These are phyloP conservation scores for Nephila pilipes DNA, from an alignment of 1,140 invertebrate genomes.

Conservation along the genomic window DNA sequence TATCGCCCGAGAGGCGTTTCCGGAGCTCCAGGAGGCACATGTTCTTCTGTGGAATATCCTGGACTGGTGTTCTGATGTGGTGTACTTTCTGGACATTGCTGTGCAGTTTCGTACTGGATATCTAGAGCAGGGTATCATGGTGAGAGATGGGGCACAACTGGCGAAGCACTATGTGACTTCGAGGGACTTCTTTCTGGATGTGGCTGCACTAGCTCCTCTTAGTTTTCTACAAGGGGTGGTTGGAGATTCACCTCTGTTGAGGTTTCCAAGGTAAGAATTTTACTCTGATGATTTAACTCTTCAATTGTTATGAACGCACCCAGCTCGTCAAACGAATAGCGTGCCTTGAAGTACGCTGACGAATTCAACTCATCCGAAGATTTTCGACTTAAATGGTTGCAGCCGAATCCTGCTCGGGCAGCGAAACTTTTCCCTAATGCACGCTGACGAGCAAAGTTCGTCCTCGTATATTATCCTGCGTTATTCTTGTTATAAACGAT, in stretches of 20 bases:
- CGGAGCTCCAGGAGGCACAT: slow-evolving; percentile 85
- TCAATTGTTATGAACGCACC: no score
- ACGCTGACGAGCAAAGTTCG: no score
- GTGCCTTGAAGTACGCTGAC: no score
- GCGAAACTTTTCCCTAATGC: no score
- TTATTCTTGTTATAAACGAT: no score
- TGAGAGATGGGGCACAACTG: slow-evolving; percentile 93
- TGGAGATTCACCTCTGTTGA: slow-evolving; percentile 89
- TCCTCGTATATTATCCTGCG: no score
- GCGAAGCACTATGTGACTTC: slow-evolving; percentile 93
- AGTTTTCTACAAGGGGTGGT: slow-evolving; percentile 93
- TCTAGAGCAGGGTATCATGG: slow-evolving; percentile 96
- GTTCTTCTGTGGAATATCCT: slow-evolving; percentile 81
- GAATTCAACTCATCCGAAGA: no score
- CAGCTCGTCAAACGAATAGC: no score
- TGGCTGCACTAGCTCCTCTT: slow-evolving; percentile 90
- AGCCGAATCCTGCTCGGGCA: no score
- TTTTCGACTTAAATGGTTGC: no score
- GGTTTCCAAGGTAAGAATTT: slow-evolving; percentile 79
- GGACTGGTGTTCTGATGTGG: slow-evolving; percentile 91
- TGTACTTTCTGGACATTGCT: slow-evolving; percentile 92
- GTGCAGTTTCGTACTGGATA: slow-evolving; percentile 97
- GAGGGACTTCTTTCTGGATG: slow-evolving; percentile 91
- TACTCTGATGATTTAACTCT: no score
- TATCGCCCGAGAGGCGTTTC: slow-evolving; percentile 96